Percentiles rank a stretch among this genome's conserved stretches.
Conservation (phyloP, 2,888 invertebrate species). For the Leptura quadrifasciata region DNA sequence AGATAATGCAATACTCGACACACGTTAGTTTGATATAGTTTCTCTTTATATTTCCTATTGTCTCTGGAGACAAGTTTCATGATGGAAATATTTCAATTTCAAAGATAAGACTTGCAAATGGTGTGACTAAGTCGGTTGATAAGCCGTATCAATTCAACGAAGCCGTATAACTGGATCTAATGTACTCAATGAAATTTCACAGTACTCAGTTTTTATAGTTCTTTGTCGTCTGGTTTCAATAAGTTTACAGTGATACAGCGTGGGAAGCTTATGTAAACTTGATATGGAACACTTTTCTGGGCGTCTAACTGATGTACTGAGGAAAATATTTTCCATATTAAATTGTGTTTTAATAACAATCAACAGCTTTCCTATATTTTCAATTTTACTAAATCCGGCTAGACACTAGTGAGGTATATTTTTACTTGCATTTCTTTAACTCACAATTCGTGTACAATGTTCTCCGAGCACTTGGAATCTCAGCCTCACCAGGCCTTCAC, state of each 20-base stretch:
- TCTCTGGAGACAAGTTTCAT: constrained; percentile 9
- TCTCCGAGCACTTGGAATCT: too few relatives aligned
- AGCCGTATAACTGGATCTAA: constrained; percentile 17
- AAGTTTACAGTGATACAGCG: neutral
- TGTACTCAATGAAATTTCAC: constrained; percentile 19
- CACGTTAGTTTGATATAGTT: too few relatives aligned
- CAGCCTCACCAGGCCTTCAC: too few relatives aligned
- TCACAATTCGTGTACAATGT: too few relatives aligned
- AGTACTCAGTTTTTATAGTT: constrained; percentile 5
- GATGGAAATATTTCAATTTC: constrained; percentile 25
- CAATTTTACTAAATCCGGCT: too few relatives aligned
- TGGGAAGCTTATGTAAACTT: neutral
- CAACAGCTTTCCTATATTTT: too few relatives aligned
- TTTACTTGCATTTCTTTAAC: too few relatives aligned
- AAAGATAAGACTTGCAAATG: constrained; percentile 9
- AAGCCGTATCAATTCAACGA: constrained; percentile 21
- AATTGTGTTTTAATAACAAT: too few relatives aligned
- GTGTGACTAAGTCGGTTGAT: constrained; percentile 17
- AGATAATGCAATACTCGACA: too few relatives aligned
- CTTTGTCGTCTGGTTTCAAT: neutral
- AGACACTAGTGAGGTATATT: too few relatives aligned
- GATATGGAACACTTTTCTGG: neutral
- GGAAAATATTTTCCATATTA: neutral
- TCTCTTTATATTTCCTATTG: constrained; percentile 27
- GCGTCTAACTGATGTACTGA: too few relatives aligned